Evolutionary conservation across 1,140 invertebrate genomes (phyloP).

Genomic region (Zaprionus vittiger): DNA sequence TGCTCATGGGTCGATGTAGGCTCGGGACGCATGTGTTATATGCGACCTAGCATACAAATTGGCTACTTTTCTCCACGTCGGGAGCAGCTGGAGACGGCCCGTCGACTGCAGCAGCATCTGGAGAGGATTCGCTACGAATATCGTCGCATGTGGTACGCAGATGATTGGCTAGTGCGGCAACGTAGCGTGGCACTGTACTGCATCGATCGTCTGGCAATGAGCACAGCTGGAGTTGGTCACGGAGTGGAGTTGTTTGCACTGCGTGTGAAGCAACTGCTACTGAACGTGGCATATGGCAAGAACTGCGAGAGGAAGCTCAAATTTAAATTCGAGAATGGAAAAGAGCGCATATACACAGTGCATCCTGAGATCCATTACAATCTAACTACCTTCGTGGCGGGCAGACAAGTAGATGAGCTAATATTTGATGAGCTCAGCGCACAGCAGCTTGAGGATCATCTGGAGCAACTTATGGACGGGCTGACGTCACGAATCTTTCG

Average conservation of each 20-base stretch:
- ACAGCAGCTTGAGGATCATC: not conserved
- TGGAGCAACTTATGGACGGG: constrained; percentile 15
- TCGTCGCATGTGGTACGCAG: not conserved
- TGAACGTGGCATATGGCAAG: not conserved
- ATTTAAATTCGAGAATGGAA: not conserved
- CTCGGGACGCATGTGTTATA: not conserved
- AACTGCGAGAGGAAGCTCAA: not conserved
- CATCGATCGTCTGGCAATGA: constrained; percentile 22
- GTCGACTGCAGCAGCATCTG: constrained; percentile 1
- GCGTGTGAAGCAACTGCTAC: not conserved
- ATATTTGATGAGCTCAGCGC: constrained; percentile 8
- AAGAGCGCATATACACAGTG: not conserved
- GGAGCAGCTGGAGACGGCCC: constrained; percentile 12
- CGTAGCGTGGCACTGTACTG: constrained; percentile 23
- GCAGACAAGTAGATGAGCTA: not conserved
- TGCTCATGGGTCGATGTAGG: constrained; percentile 9
- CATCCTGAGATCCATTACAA: constrained; percentile 10
- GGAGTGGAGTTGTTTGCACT: not conserved
- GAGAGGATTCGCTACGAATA: not conserved
- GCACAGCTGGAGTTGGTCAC: not conserved
- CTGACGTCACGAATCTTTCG: constrained; percentile 9
- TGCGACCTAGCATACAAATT: not conserved
- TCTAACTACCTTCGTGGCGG: constrained; percentile 12
- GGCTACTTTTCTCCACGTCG: not conserved
- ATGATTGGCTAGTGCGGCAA: not conserved